These are phyloP conservation scores for Austrolebias charrua DNA, from an alignment of 2,797 vertebrate species.

Conservation along the genomic window DNA sequence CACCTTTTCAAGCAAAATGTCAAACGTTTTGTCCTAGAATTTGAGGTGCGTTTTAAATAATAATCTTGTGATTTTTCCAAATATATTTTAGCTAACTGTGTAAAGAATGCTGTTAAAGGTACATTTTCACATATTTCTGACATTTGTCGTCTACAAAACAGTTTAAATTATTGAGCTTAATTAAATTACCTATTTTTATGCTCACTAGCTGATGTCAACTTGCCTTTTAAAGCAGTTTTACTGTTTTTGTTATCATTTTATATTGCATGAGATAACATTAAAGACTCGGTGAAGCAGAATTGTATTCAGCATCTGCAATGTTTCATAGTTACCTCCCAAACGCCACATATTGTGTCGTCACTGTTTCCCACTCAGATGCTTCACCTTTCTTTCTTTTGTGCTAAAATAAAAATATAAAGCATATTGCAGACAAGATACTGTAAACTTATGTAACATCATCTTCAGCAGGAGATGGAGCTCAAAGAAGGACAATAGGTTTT, in stretches of 20 bases:
- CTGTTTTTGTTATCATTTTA: not conserved
- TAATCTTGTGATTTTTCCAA: not conserved
- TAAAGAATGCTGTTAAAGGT: no score
- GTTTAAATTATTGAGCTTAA: not conserved
- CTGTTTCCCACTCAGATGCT: slow-evolving; percentile 22
- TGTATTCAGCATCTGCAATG: not conserved
- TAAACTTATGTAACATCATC: slow-evolving; percentile 77
- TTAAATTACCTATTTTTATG: not conserved
- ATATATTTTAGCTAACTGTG: no score
- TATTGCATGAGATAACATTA: not conserved
- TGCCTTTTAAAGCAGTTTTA: not conserved
- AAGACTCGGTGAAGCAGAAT: not conserved
- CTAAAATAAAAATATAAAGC: slow-evolving; percentile 65
- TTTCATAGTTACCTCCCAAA: not conserved
- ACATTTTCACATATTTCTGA: not conserved
- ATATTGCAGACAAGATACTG: slow-evolving; percentile 73
- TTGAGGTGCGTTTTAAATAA: not conserved
- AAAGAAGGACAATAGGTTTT: slow-evolving; percentile 85
- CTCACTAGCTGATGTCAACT: not conserved
- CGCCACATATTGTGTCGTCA: slow-evolving; percentile 11
- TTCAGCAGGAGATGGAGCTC: slow-evolving; percentile 61
- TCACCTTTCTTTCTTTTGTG: slow-evolving; percentile 3
- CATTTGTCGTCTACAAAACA: not conserved
- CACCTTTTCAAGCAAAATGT: not conserved
- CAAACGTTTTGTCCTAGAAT: not conserved